Base-by-base conservation (phyloP, 2,797 vertebrate species). In the Catharus ustulatus region DNA sequence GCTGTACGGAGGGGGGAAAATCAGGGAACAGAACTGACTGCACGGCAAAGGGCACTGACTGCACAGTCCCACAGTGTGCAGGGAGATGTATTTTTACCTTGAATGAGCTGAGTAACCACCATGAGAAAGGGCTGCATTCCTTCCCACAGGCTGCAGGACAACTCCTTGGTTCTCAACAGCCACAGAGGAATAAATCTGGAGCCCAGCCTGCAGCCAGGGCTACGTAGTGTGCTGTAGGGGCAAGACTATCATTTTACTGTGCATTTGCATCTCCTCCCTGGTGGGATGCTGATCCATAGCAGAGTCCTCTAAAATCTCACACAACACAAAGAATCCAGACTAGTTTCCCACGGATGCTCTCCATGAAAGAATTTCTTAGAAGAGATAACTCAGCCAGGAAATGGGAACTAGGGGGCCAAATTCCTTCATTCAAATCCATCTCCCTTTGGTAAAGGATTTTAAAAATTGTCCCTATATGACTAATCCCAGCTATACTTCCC, bases 301-400 rank as follows among this genome's bases (percentile, higher is more conserved):
- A 42, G 64, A 85, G 78, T 67, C 87, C 67, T 88, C 87, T 79
- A 48, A 95, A 90, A 69, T 94, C 93, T 95, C 94, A 54, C 90
- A 93, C 77, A 51, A 67, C 86, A 82, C 69, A 91, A 95, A 80
- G 90, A 95, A 93, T 96, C 90, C 77, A 45, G 67, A 38, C 36
- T 77, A 94, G 90, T 93, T 95, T 96, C 95, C 94, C 95, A 96
- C 86, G 88, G 89, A 79, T 71, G 3, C 55, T 94, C 64, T 94
- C 68, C 82, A 57, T 79, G 52, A 77, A 96, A 84, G 81, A 90
- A 94, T 93, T 74, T 94, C 78, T 89, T 95, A 91, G 77, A 90
- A 64, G 90, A 95, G 91, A 94, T 90, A 97, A 93, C 81, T 93
- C 67, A 87, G 61, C 46, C 94, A 95, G 95, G 94, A 96, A 97